Evolutionary conservation across 2,888 invertebrate genomes (phyloP).

Genomic region (Pachliopta kotzebuea): DNA sequence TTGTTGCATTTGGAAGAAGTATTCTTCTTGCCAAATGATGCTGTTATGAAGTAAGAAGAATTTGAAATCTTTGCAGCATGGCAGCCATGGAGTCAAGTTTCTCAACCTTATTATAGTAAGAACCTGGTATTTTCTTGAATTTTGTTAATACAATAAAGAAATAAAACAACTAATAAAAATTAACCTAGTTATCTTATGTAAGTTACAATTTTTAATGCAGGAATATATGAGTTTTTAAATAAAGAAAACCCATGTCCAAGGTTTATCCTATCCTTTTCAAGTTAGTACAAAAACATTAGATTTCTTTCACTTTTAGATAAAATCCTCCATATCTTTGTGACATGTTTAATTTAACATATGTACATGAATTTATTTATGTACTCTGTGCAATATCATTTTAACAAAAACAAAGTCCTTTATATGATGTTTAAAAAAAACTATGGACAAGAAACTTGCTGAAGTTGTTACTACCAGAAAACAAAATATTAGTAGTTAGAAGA

Average conservation of each 20-base stretch:
- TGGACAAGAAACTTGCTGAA: not conserved
- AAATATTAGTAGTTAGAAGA: not conserved
- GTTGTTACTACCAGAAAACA: not conserved
- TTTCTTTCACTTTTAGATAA: not conserved
- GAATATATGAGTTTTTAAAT: slow-evolving; percentile 39
- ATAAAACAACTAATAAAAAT: slow-evolving; percentile 40
- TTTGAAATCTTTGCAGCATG: slow-evolving; percentile 3
- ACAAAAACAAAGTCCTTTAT: too few species aligned
- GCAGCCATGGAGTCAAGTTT: slow-evolving; percentile 37
- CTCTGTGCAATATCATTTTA: too few species aligned
- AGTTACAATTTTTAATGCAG: slow-evolving; percentile 40
- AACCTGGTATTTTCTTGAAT: slow-evolving; percentile 70
- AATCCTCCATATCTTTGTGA: not conserved
- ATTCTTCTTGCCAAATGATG: slow-evolving; percentile 15
- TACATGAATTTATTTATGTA: not conserved
- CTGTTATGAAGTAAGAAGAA: slow-evolving; percentile 29
- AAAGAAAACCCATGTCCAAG: slow-evolving; percentile 39
- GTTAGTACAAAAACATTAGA: slow-evolving; percentile 39
- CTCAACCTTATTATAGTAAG: slow-evolving; percentile 72
- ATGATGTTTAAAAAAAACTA: too few species aligned
- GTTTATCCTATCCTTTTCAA: slow-evolving; percentile 45
- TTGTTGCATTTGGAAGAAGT: slow-evolving; percentile 32
- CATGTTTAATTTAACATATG: not conserved
- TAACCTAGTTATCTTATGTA: slow-evolving; percentile 42
- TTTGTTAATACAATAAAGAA: slow-evolving; percentile 69